A percentile compares a stretch with the other conserved stretches of the same genome.
These are phyloP conservation scores for Achlya flavicornis DNA, from an alignment of 2,888 invertebrate species.

Conservation along the genomic window DNA sequence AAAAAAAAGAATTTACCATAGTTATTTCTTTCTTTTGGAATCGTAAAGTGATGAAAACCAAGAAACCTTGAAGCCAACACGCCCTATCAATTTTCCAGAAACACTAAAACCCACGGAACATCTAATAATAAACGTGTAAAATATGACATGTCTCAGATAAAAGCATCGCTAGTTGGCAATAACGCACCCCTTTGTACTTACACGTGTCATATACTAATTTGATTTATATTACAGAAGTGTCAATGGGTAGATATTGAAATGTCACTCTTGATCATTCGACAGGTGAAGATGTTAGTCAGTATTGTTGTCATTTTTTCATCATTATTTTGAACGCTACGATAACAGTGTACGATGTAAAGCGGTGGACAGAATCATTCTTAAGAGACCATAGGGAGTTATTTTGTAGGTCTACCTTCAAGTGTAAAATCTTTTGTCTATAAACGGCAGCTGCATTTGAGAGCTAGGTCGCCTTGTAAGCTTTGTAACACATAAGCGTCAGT, in stretches of 20 bases:
- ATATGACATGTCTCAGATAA: slow-evolving; percentile 23
- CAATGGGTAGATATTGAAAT: slow-evolving; percentile 4
- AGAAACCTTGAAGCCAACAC: not conserved
- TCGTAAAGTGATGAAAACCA: not conserved
- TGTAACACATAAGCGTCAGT: not conserved
- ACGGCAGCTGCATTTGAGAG: no score
- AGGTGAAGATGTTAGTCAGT: not conserved
- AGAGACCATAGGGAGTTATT: no score
- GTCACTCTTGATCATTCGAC: not conserved
- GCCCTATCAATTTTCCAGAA: not conserved
- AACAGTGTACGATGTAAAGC: no score
- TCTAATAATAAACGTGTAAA: not conserved
- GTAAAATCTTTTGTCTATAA: no score
- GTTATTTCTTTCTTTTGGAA: no score
- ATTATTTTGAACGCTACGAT: no score
- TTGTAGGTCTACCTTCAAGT: no score
- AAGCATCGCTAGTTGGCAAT: slow-evolving; percentile 48
- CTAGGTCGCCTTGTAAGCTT: no score
- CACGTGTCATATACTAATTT: slow-evolving; percentile 34
- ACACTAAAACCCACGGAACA: not conserved
- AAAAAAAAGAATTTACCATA: no score
- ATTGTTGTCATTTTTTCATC: no score
- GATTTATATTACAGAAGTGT: slow-evolving; percentile 10
- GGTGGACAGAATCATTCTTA: no score
- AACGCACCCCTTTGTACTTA: slow-evolving; percentile 40